Conservation (phyloP, 2,888 invertebrate genomes). For the Halictus quadricinctus region DNA sequence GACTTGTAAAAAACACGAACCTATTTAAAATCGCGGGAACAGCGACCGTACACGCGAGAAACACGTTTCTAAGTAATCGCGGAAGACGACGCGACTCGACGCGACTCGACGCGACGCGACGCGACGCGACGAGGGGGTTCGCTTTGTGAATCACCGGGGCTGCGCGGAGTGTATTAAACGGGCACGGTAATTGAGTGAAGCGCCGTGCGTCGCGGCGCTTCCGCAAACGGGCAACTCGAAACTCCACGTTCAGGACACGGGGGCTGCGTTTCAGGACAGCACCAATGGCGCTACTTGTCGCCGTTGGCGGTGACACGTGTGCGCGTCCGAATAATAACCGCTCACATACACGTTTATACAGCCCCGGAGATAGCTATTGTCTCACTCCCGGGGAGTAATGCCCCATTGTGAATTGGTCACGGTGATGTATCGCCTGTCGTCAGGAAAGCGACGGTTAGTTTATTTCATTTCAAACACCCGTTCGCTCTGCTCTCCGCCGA, state of each 20-base stretch:
- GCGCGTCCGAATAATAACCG: slow-evolving; percentile 66
- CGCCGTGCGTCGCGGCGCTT: slow-evolving; percentile 48
- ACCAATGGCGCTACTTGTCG: slow-evolving; percentile 54
- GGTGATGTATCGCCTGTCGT: slow-evolving; percentile 72
- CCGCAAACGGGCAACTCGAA: slow-evolving; percentile 56
- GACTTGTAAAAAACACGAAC: slow-evolving; percentile 9
- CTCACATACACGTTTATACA: slow-evolving; percentile 55
- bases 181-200: slow-evolving; percentile 57
- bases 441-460: slow-evolving; percentile 62
- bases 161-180: slow-evolving; percentile 49
- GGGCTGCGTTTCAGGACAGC: slow-evolving; percentile 41
- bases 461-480: slow-evolving; percentile 54
- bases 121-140: background rate
- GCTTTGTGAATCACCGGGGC: slow-evolving; percentile 42
- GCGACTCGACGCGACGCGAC: background rate
- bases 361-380: slow-evolving; percentile 71
- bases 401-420: slow-evolving; percentile 75
- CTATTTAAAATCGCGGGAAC: background rate
- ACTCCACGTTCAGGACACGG: slow-evolving; percentile 28
- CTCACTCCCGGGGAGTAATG: slow-evolving; percentile 72
- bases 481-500: background rate
- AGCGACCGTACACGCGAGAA: background rate
- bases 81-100: slow-evolving; percentile 11
- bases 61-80: slow-evolving; percentile 22
- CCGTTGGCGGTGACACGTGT: slow-evolving; percentile 59